phyloP scores from a whole-genome alignment of 1,140 invertebrate genomes.

The Sarcophaga bullata region DNA sequence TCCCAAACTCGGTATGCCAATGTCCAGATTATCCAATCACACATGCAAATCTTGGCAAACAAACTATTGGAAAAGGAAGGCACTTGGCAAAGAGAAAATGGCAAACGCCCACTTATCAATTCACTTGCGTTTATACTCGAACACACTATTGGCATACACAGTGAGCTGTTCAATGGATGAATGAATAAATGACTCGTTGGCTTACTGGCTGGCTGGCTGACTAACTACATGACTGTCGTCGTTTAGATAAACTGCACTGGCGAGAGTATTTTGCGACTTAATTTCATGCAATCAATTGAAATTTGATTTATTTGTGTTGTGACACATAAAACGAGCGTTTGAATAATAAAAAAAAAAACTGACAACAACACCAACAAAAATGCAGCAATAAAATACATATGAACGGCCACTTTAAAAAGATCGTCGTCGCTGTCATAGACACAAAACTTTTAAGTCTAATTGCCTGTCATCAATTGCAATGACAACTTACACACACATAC shows the following conservation, averaged over 20 bases:
- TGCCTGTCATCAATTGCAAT: constrained; percentile 18
- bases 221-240: background rate
- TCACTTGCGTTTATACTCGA: background rate
- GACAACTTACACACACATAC: background rate
- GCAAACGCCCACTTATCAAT: constrained; percentile 31
- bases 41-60: constrained; percentile 31
- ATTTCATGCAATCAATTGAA: constrained; percentile 20
- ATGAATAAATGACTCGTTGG: too few species aligned
- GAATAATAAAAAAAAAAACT: constrained; percentile 8
- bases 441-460: constrained; percentile 6
- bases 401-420: constrained; percentile 13
- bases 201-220: background rate
- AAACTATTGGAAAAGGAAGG: background rate
- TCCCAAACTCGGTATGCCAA: background rate
- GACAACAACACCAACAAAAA: constrained; percentile 11
- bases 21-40: background rate
- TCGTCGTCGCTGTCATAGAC: constrained; percentile 2
- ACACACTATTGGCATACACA: too few species aligned
- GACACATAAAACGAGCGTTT: background rate
- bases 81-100: constrained; percentile 22
- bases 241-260: background rate
- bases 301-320: constrained; percentile 34
- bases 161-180: too few species aligned
- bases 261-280: background rate
- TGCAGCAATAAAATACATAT: background rate